Percentiles rank a stretch among this genome's conserved stretches.
phyloP scores from a whole-genome alignment of 2,113 vertebrate species.

The Spea multiplicata region DNA sequence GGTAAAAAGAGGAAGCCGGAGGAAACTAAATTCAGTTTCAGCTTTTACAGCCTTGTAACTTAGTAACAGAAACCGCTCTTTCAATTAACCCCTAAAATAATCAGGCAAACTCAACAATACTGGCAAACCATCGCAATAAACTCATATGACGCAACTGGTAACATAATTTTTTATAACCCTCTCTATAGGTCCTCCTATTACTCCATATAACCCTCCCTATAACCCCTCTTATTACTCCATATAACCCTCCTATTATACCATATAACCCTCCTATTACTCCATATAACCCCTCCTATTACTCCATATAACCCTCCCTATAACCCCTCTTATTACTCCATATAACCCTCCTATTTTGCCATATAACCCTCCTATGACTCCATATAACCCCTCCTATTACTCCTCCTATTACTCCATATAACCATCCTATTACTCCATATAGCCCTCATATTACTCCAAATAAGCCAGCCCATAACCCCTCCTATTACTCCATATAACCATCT shows the following conservation, averaged over 20 bases:
- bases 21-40: conserved; percentile 12
- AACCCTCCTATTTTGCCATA: not conserved
- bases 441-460: not conserved
- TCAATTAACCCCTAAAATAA: conserved; percentile 5
- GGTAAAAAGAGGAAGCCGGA: conserved; percentile 35
- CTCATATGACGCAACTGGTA: not conserved
- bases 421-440: not conserved
- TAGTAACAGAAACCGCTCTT: conserved; percentile 27
- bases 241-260: not conserved
- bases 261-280: not conserved
- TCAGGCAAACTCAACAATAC: not conserved
- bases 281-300: not conserved
- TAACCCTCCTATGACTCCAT: conserved; percentile 1
- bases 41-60: conserved; percentile 28
- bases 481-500: not conserved
- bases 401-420: not conserved
- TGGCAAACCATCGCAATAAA: too few relatives aligned
- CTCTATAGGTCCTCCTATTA: not conserved
- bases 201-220: not conserved
- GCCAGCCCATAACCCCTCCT: not conserved
- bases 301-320: not conserved
- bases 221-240: not conserved
- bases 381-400: not conserved
- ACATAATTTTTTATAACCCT: not conserved
- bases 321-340: not conserved